Evolutionary conservation across 2,797 vertebrate species (phyloP).

Genomic region (Gymnoscopelus microlampas): DNA sequence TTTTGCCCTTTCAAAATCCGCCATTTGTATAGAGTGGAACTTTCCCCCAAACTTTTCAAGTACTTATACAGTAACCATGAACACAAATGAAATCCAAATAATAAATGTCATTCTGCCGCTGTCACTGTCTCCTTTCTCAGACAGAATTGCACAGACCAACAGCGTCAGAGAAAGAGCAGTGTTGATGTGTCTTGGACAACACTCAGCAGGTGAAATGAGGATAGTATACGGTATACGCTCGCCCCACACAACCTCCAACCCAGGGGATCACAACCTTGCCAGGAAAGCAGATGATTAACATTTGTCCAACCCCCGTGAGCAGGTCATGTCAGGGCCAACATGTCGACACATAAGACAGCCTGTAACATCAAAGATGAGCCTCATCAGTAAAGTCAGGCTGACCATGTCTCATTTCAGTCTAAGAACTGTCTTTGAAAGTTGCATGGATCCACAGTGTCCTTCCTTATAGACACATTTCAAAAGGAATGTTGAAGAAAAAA

Average conservation of each 20-base stretch:
- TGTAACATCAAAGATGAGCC: constrained; percentile 8
- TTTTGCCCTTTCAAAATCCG: not conserved
- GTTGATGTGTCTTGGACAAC: not conserved
- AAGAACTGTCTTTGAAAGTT: not conserved
- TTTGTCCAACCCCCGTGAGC: constrained; percentile 25
- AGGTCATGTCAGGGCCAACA: constrained; percentile 19
- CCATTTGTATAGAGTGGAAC: constrained; percentile 15
- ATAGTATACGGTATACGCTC: not conserved
- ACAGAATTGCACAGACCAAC: not conserved
- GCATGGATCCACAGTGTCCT: constrained; percentile 38
- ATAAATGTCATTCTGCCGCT: not conserved
- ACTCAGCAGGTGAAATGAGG: not conserved
- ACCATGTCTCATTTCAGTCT: constrained; percentile 30
- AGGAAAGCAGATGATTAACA: constrained; percentile 26
- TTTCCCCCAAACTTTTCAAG: constrained; percentile 5
- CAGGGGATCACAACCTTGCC: constrained; percentile 6
- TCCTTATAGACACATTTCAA: constrained; percentile 18
- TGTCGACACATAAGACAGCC: constrained; percentile 30
- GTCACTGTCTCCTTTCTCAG: not conserved
- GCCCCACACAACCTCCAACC: not conserved
- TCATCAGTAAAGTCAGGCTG: constrained; percentile 10
- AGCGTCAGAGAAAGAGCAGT: not conserved
- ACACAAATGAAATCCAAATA: constrained; percentile 15
- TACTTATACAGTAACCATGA: not conserved
- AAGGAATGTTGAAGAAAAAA: too few relatives aligned